Conservation (phyloP, 1,140 invertebrate genomes). For the Drosophila bipectinata region DNA sequence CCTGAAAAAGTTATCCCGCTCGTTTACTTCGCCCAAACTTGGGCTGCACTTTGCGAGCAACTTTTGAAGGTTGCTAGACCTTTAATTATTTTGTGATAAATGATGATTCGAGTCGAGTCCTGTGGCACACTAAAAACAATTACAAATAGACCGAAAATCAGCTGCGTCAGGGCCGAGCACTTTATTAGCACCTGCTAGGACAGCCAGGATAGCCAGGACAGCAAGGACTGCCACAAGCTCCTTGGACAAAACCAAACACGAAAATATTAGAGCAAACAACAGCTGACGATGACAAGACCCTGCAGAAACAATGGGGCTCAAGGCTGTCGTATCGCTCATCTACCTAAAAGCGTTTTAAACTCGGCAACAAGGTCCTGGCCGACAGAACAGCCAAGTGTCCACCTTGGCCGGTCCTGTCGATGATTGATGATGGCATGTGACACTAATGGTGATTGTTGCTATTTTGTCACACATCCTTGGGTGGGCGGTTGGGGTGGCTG, state of each 20-base stretch:
- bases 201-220: constrained; percentile 3
- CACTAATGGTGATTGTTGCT: constrained; percentile 82
- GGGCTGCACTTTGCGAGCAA: constrained; percentile 46
- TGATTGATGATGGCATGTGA: constrained; percentile 80
- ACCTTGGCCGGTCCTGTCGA: constrained; percentile 62
- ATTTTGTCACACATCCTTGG: constrained; percentile 68
- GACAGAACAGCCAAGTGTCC: constrained; percentile 32
- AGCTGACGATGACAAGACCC: constrained; percentile 69
- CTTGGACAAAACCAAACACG: constrained; percentile 59
- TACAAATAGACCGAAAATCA: constrained; percentile 45
- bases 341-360: constrained; percentile 78
- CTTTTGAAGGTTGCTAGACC: constrained; percentile 58
- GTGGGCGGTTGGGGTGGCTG: background rate
- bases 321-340: constrained; percentile 34
- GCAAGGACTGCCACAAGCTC: background rate
- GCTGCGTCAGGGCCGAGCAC: constrained; percentile 48
- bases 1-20: constrained; percentile 65
- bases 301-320: constrained; percentile 47
- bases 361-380: constrained; percentile 45
- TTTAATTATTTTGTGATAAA: constrained; percentile 84
- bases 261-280: constrained; percentile 76
- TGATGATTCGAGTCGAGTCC: constrained; percentile 70
- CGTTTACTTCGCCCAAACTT: constrained; percentile 50
- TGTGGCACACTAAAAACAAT: constrained; percentile 33
- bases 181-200: constrained; percentile 77